Base-by-base conservation (phyloP, 2,888 invertebrate genomes). In the Drosophila aldrichi region DNA sequence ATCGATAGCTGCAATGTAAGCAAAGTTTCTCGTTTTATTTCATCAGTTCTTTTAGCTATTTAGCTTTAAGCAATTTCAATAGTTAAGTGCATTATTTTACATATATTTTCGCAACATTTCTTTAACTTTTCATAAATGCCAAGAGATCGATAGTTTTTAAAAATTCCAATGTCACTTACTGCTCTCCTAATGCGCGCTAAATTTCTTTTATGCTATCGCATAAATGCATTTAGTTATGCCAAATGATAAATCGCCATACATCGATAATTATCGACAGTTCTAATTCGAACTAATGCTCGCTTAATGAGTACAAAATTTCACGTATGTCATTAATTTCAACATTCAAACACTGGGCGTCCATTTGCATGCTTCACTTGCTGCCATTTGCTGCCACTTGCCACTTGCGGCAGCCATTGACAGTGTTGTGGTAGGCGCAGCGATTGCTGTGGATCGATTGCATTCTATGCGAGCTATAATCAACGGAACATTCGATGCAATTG, bases 391-490 rank as follows among this genome's bases (percentile, higher is more conserved):
- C 67, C 57, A 62, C 62, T 60, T 70, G 66, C 73, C 36, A 74
- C 79, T 67, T 44, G 54, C 32, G 79, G 55, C 72, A 70, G 70
- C 49, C 58, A 58, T 46, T 58, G 64, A 38, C 65, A 76, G 64
- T 52, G 67, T 70, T 84, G 88, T 56, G 77, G 85, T 62, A 54
- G 70, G 68, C 48, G 54, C 61, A 36, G 68, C 44, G 59, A 55
- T 48, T 58, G 65, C 58, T 64, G 81, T 57, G 51, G 59, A 64
- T 74, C 70, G 75, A 73, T 83, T 70, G 54, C 66, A 68, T 76
- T 72, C 29, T 66, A 64, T 77, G 70, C 70, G 59, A 73, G 75
- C 70, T 81, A 86, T 81, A 73, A 79, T 82, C 73, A 61, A 69
- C 55, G 29, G 52, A 22, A 18, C 62, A 59, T 22, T 59, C 61